These are phyloP conservation scores for Sus scrofa DNA, from an alignment of 2,113 vertebrate genomes.

Conservation along the genomic window T2T-Sscrofa CM000817.6:7619001-7619500, in stretches of 20 bases:
- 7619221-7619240: neutral
- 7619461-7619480: neutral
- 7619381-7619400: neutral
- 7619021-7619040: too few species aligned
- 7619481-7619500: neutral
- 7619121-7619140: neutral
- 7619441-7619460: neutral
- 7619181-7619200: too few species aligned
- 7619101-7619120: accelerated
- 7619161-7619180: neutral
- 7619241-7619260: too few species aligned
- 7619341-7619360: too few species aligned
- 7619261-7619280: neutral
- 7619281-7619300: neutral
- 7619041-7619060: too few species aligned
- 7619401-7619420: neutral
- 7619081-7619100: too few species aligned
- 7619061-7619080: too few species aligned
- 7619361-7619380: neutral
- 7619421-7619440: neutral
- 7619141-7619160: neutral
- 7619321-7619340: too few species aligned
- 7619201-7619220: neutral
- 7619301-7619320: accelerated
- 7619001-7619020: too few species aligned